Evolutionary conservation across 2,888 invertebrate species (phyloP).

Genomic region (Stenolophus ochropezus): DNA sequence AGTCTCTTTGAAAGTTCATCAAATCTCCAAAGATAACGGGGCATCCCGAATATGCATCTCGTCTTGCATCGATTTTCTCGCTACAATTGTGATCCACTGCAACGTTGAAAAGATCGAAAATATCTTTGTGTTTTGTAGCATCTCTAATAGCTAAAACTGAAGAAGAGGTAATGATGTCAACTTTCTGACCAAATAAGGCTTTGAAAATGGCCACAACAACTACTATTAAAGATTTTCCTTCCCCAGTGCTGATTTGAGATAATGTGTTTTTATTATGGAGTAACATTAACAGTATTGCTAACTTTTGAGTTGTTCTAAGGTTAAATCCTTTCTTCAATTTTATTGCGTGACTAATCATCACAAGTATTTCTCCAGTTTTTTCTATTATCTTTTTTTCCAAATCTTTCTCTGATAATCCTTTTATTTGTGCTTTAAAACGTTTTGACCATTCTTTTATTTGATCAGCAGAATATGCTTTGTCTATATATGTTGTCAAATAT

Average conservation of each 20-base stretch:
- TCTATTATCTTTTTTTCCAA: constrained; percentile 9
- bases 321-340: constrained; percentile 61
- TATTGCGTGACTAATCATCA: constrained; percentile 62
- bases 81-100: constrained; percentile 66
- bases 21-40: constrained; percentile 69
- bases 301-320: constrained; percentile 65
- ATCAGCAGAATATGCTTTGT: constrained; percentile 16
- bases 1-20: constrained; percentile 68
- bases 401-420: neutral
- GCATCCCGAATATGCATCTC: constrained; percentile 63
- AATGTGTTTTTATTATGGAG: constrained; percentile 62
- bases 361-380: constrained; percentile 39
- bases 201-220: constrained; percentile 67
- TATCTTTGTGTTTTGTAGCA: constrained; percentile 62
- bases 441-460: constrained; percentile 37
- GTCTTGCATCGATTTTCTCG: constrained; percentile 63
- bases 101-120: constrained; percentile 66
- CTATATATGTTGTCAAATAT: neutral
- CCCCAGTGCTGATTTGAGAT: constrained; percentile 70
- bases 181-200: constrained; percentile 65
- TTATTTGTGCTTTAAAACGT: neutral
- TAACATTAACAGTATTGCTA: constrained; percentile 65
- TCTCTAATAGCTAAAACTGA: constrained; percentile 68
- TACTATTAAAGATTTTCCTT: constrained; percentile 70
- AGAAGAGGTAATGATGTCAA: constrained; percentile 69